Base-by-base conservation (phyloP, 2,888 invertebrate species). In the Diplolepis rosae region DNA sequence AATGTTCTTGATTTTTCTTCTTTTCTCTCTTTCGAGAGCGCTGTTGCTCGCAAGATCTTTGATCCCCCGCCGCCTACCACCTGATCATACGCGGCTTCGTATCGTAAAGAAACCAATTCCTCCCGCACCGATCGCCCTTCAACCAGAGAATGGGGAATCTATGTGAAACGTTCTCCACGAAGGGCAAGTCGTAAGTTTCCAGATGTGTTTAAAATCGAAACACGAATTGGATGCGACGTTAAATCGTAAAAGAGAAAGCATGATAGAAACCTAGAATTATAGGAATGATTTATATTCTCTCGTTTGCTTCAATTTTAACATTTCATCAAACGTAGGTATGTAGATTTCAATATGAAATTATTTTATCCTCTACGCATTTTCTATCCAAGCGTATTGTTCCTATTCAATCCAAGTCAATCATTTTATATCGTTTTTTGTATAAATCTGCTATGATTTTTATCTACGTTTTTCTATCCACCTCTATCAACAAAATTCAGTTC, bases 51-150 rank as follows among this genome's bases (percentile, higher is more conserved):
- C 70, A 69, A 74, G 75, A 84, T 85, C 86, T 85, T 85, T 86
- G 86, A 86, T 86, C 84, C 79, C 82, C 82, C 81, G 83, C 85
- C 84, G 84, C 80, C 79, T 73, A 80, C 81, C 82, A 83, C 81
- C 83, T 79, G 85, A 85, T 85, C 85, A 83, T 85, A 84, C 79
- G 81, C 77, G 76, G 74, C 74, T 77, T 75, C 75, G 76, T 74
- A 76, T 78, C 77, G 77, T 78, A 80, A 79, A 77, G 81, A 48
- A 48, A 22, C 32, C 50, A 18, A 54, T 54, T 30, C 18, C 7
- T 18, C 18, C 32, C 39, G 24, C 28, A n/a, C 32, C 39, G 24
- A 56, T 70, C 45, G 65, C 35, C 45, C 51, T 45, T 65, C 6
- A 42, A 68, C 15, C 48, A 18, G 22, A 22, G 22, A 4, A 48